Evolutionary conservation across 2,113 vertebrate genomes (phyloP), one percentile per base, ranked within the genome.

Genomic region (Scomber colias): DNA sequence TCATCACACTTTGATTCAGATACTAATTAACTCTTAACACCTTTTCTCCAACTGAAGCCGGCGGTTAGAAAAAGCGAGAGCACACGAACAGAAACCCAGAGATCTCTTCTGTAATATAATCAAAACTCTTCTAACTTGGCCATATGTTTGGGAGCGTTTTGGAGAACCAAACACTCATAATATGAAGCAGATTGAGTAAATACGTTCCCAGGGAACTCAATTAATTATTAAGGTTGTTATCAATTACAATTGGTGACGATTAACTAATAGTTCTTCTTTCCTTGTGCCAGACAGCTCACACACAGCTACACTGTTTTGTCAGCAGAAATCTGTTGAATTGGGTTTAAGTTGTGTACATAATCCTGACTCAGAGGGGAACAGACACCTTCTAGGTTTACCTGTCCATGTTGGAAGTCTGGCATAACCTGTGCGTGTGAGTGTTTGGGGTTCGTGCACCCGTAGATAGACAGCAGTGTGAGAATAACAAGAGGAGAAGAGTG

Each of bases 391-490:
- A 51, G 65, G 50, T 72, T 75, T 79, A 68, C 66, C 67, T 40
- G 69, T 21, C 12, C 4, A 9, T 49, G 68, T 30, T 51, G 54
- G 80, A 80, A 73, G 56, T 30, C 59, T 46, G 5, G 10, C 21
- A 27, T 27, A 30, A 46, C 7, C 35, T 40, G 35, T 8, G 11
- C 12, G 21, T 44, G 46, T 50, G 60, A 64, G 0, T 75, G 62
- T 75, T 24, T 15, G 24, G 70, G 56, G 27, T 53, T 60, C 35
- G 17, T 61, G n/a, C 46, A 48, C 77, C 19, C 9, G 0, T 8
- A 35, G n/a, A 27, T 35, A 12, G 67, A 62, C 65, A 15, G 64
- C 31, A 19, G 71, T 79, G 81, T 71, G 77, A 72, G 71, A 48
- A 57, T 27, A 64, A 79, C 64, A 63, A 51, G 13, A 50, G 68